Evolutionary conservation across 2,113 vertebrate genomes (phyloP), one percentile per base, ranked within the genome.

Genomic region (Rhadina sibilatrix): DNA sequence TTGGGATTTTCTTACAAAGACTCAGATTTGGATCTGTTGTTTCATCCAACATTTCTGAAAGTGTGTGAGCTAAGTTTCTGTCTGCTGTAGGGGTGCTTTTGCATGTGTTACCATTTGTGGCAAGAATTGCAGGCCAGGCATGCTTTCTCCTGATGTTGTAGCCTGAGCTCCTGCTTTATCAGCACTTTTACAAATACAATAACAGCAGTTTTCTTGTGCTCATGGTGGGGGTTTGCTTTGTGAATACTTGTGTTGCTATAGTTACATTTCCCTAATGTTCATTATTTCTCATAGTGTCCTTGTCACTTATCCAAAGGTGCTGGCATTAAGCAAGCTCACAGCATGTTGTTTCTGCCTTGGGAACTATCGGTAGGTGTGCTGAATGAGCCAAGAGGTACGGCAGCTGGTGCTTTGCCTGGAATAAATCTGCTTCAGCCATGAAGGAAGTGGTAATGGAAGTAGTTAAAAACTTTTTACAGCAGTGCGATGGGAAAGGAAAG

Each of bases 271-370:
- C 57, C 84, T 74, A 27, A 91, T 59, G 78, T 87, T 93, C 53
- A 31, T 87, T 90, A 71, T 83, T 90, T 91, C 90, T 46, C 59
- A 11, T 84, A 35, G 82, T 69, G 87, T 83, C 78, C 37, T 75
- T 93, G 92, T 91, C 78, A 60, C 19, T 82, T 49, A 79, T 94
- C 81, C 87, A 91, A 87, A 81, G 87, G 83, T 84, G 42, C 60
- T 83, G 63, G 79, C 83, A 92, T 83, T 80, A 91, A 59, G 56
- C 60, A 78, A 91, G 53, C 44, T 91, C 74, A 82, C 87, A 93
- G 90, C 70, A 69, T 69, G 74, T 64, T 15, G 35, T 85, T 97
- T 89, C 78, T 96, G 85, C 89, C 49, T 83, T 90, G 77, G 87
- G 60, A 93, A 49, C 69, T 87, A 44, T 84, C 82, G 70, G 40